phyloP scores from a whole-genome alignment of 2,888 invertebrate species.

The Drosophila borealis region DNA sequence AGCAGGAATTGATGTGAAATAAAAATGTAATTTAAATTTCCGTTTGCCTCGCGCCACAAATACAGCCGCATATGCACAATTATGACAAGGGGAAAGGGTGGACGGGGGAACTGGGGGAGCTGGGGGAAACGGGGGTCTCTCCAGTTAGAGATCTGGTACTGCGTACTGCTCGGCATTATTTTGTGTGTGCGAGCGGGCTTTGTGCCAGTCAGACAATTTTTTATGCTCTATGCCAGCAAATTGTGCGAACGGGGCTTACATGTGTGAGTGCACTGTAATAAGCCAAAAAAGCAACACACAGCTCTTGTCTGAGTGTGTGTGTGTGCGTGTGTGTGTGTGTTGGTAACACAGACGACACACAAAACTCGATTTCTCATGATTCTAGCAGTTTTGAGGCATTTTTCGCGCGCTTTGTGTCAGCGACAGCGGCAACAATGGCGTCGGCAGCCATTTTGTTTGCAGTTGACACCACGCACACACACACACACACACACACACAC shows the following conservation, averaged over 20 bases:
- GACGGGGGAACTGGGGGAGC: too few species aligned
- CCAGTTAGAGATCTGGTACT: too few species aligned
- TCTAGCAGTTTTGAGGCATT: conserved; percentile 47
- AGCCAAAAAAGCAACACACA: conserved; percentile 32
- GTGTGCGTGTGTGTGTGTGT: conserved; percentile 19
- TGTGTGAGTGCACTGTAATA: conserved; percentile 39
- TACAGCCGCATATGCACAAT: conserved; percentile 55
- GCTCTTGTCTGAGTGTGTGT: conserved; percentile 10
- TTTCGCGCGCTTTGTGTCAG: conserved; percentile 60
- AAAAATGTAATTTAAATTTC: conserved; percentile 75
- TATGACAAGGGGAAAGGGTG: not conserved
- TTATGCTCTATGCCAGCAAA: conserved; percentile 16
- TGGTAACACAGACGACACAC: conserved; percentile 15
- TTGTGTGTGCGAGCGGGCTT: conserved; percentile 4
- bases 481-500: conserved; percentile 14
- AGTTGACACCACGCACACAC: conserved; percentile 56
- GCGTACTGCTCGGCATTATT: too few species aligned
- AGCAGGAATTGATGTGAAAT: conserved; percentile 27
- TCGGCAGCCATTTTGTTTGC: conserved; percentile 70
- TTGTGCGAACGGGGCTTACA: conserved; percentile 35
- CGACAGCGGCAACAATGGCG: conserved; percentile 55
- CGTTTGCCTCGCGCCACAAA: conserved; percentile 50
- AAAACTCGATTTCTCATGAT: conserved; percentile 53
- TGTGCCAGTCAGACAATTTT: conserved; percentile 20
- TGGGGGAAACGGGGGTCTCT: too few species aligned